Evolutionary conservation across 2,797 vertebrate species (phyloP), one percentile per base, ranked within the genome.

Genomic region (Tachyglossus aculeatus): DNA sequence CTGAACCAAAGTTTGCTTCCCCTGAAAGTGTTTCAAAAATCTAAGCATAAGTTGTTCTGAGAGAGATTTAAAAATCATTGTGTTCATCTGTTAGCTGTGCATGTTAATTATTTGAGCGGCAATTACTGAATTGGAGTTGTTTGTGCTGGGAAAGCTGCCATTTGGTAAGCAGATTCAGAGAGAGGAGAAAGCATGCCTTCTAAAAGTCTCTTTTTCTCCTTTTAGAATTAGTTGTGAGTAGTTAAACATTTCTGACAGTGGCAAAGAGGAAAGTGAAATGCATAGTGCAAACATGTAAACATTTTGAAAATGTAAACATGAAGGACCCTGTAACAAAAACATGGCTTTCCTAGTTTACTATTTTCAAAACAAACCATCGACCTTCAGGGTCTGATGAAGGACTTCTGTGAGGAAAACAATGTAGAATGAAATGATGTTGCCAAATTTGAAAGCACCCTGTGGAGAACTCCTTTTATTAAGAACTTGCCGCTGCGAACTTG

Each of bases 181-280:
- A 74, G 66, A 64, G 60, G 16, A 18, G 45, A 61, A 63, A 32
- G 41, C 32, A 55, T 67, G 6, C 50, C 69, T 64, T 77, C 64
- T 67, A 54, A 33, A 22, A 55, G 78, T 47, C 5, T 19, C 18
- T 29, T 13, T 64, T 80, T 78, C 78, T 74, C 43, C 45, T 41
- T 71, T 76, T 25, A 77, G 74, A 77, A 76, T 43, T 74, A 39
- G 47, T 68, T 58, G 75, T 77, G 55, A 78, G 71, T 77, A 81
- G 72, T 82, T 77, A 81, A 80, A 78, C 45, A 74, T 69, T 69
- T 77, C n/a, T 70, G 74, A 69, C 68, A 74, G 34, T 81, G 80
- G 69, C 53, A 81, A 71, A 67, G 54, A 72, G 65, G 44, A 56
- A 21, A 70, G 57, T 60, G 68, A 68, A 50, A 56, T 78, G 60